These are phyloP conservation scores for Stenopsyche tienmushanensis DNA, from an alignment of 1,140 invertebrate genomes.

Conservation along the genomic window DNA sequence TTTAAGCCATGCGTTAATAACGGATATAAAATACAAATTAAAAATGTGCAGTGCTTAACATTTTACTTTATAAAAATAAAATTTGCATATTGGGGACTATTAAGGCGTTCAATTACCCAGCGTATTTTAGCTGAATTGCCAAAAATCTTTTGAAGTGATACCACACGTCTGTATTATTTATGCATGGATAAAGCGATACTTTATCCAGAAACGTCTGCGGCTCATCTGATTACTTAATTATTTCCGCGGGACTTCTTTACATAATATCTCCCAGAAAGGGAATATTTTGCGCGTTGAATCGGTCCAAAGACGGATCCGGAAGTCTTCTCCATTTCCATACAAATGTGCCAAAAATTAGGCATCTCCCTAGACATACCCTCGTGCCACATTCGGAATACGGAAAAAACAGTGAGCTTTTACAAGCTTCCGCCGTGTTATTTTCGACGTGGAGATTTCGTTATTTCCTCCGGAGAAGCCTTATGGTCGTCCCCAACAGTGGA, in stretches of 20 bases:
- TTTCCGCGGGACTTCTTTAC: neutral
- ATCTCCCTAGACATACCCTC: neutral
- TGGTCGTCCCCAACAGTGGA: too few relatives aligned
- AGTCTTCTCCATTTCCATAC: slow-evolving; percentile 15
- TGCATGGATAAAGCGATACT: too few relatives aligned
- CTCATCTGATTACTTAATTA: neutral
- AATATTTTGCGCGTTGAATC: neutral
- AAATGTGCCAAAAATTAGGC: slow-evolving; percentile 19
- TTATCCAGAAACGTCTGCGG: too few relatives aligned
- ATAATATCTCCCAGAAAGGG: neutral
- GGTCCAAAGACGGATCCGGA: neutral
- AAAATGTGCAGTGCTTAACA: too few relatives aligned
- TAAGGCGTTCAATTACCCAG: too few relatives aligned
- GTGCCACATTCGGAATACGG: neutral
- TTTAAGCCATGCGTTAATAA: too few relatives aligned
- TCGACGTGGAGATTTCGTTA: slow-evolving; percentile 2
- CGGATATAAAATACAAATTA: too few relatives aligned
- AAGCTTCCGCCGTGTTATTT: slow-evolving; percentile 1
- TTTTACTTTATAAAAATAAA: too few relatives aligned
- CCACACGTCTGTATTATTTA: too few relatives aligned
- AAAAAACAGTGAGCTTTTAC: slow-evolving; percentile 11
- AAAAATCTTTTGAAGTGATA: too few relatives aligned
- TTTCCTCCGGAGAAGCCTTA: neutral
- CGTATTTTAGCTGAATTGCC: too few relatives aligned
- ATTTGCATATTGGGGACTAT: too few relatives aligned